These are phyloP conservation scores for Ferrisia virgata DNA, from an alignment of 2,888 invertebrate species.

Conservation along the genomic window DNA sequence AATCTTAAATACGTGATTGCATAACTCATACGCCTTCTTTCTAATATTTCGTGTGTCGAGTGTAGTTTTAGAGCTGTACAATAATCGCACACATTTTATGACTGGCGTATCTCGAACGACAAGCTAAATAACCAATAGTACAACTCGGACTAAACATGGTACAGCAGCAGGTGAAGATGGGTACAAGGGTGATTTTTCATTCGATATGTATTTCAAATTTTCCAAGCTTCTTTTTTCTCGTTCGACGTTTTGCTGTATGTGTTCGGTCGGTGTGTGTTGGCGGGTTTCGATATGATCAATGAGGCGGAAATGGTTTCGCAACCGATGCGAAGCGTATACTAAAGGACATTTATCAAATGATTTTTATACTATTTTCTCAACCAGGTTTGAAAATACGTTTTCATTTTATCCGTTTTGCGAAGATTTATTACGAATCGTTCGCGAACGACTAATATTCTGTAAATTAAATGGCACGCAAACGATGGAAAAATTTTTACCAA, in stretches of 20 bases:
- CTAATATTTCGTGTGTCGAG: too few species aligned
- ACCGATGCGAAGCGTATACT: background rate
- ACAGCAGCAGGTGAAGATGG: background rate
- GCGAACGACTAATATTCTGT: too few species aligned
- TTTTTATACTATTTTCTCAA: background rate
- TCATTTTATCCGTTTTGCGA: background rate
- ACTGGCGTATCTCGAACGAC: too few species aligned
- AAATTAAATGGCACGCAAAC: too few species aligned
- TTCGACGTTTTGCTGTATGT: background rate
- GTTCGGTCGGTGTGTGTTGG: background rate
- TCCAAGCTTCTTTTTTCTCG: background rate
- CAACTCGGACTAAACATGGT: background rate
- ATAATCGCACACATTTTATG: too few species aligned
- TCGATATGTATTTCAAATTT: background rate
- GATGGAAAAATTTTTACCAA: too few species aligned
- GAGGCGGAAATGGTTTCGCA: background rate
- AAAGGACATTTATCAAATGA: background rate
- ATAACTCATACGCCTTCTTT: too few species aligned
- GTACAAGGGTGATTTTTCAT: background rate
- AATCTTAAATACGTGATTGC: slow-evolving; percentile 11
- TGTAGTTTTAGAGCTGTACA: background rate
- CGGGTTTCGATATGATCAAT: background rate
- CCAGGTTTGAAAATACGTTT: background rate
- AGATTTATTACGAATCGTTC: too few species aligned
- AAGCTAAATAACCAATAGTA: too few species aligned